phyloP scores from a whole-genome alignment of 1,140 invertebrate species.

The Centruroides sculpturatus region DNA sequence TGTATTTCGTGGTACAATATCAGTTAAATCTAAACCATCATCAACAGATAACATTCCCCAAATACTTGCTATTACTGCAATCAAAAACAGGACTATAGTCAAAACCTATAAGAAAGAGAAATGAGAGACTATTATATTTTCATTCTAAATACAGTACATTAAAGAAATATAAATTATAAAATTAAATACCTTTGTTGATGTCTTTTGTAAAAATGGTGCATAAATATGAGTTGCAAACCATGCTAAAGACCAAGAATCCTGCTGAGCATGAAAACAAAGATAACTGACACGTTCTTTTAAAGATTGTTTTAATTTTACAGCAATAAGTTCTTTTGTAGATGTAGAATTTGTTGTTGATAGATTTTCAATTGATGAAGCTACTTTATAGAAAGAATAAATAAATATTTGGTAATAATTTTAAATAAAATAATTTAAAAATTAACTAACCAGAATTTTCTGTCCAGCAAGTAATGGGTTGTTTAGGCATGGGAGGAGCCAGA shows the following conservation, averaged over 20 bases:
- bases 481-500: slow-evolving; percentile 25
- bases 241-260: slow-evolving; percentile 27
- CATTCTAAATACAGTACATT: background rate
- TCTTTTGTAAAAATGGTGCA: slow-evolving; percentile 40
- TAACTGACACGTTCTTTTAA: slow-evolving; percentile 16
- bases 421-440: slow-evolving; percentile 5
- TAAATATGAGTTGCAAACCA: slow-evolving; percentile 34
- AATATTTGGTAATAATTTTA: background rate
- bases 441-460: background rate
- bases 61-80: slow-evolving; percentile 41
- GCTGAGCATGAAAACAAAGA: slow-evolving; percentile 16
- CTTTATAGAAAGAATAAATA: background rate
- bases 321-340: slow-evolving; percentile 21
- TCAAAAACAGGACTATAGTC: slow-evolving; percentile 45
- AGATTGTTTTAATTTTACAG: slow-evolving; percentile 16
- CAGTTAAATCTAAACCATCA: slow-evolving; percentile 76
- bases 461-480: background rate
- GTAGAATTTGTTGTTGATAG: slow-evolving; percentile 15
- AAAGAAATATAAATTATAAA: no score
- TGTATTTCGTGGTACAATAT: slow-evolving; percentile 82
- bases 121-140: background rate
- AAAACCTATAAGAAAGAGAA: slow-evolving; percentile 33
- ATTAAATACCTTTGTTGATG: slow-evolving; percentile 52
- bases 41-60: slow-evolving; percentile 48
- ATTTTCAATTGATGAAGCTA: slow-evolving; percentile 20